phyloP scores from a whole-genome alignment of 2,113 vertebrate genomes.

The Sclerurus mexicanus region DNA sequence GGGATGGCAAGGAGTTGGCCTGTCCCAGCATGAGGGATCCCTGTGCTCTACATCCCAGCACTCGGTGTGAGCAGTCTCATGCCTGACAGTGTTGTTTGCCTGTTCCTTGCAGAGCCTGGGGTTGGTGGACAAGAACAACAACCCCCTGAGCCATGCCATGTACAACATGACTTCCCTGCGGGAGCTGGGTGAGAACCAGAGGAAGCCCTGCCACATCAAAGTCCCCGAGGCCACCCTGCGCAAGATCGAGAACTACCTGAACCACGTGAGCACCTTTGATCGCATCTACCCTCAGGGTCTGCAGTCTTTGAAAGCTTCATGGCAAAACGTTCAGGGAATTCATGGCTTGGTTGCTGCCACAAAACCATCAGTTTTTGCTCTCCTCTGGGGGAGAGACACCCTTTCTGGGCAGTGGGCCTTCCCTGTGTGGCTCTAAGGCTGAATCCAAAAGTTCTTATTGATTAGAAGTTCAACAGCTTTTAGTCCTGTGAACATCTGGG shows the following conservation, averaged over 20 bases:
- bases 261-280: slow-evolving; percentile 72
- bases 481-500: neutral
- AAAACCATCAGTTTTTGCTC: neutral
- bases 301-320: neutral
- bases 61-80: accelerated
- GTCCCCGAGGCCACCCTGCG: slow-evolving; percentile 82
- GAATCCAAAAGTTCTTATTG: neutral
- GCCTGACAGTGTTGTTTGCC: neutral
- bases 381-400: neutral
- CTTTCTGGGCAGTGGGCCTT: neutral
- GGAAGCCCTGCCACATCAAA: slow-evolving; percentile 81
- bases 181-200: slow-evolving; percentile 82
- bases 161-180: slow-evolving; percentile 85
- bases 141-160: slow-evolving; percentile 88
- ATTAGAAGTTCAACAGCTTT: neutral
- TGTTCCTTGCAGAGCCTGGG: slow-evolving; percentile 81
- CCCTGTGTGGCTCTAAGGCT: neutral
- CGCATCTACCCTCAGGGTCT: neutral
- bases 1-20: neutral
- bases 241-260: slow-evolving; percentile 83
- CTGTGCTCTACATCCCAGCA: accelerated
- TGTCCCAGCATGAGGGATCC: accelerated
- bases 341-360: neutral
- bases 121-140: slow-evolving; percentile 88
- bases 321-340: neutral